A percentile compares a stretch with the other conserved stretches of the same genome.
Conservation (phyloP, 2,888 invertebrate species). For the Automeris io region DNA sequence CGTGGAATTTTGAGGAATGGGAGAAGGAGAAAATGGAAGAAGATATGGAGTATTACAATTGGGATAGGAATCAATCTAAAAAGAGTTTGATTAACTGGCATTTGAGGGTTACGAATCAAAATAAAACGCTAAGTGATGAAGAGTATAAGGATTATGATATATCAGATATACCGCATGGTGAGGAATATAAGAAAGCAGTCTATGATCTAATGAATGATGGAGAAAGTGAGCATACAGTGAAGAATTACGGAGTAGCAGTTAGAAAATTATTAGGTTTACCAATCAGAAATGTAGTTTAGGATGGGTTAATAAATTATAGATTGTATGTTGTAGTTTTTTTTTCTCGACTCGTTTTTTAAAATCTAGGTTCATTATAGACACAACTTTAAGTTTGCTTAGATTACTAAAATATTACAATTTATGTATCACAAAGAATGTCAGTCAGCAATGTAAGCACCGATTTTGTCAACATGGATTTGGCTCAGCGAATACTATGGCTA, state of each 20-base stretch:
- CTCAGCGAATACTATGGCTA: no score
- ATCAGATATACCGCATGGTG: conserved; percentile 50
- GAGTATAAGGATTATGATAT: conserved; percentile 56
- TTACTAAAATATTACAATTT: no score
- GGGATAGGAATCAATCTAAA: conserved; percentile 84
- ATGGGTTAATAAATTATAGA: conserved; percentile 33
- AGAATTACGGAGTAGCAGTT: conserved; percentile 81
- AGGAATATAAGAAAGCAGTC: conserved; percentile 78
- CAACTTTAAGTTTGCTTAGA: no score
- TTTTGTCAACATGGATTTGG: no score
- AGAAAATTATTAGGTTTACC: conserved; percentile 79
- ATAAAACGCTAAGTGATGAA: conserved; percentile 46
- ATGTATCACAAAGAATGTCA: no score
- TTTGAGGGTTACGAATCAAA: conserved; percentile 35
- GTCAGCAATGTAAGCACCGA: no score
- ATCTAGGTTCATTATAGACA: no score
- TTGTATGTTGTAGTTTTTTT: conserved; percentile 10
- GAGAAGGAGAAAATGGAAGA: conserved; percentile 87
- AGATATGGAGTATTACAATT: conserved; percentile 94
- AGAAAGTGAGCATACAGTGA: conserved; percentile 80
- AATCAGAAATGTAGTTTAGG: conserved; percentile 33
- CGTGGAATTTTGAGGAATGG: conserved; percentile 91
- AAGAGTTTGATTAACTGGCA: conserved; percentile 67
- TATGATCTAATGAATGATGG: conserved; percentile 82
- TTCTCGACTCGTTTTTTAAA: no score